Conservation (phyloP, 2,797 vertebrate genomes). For the Malurus splendens region DNA sequence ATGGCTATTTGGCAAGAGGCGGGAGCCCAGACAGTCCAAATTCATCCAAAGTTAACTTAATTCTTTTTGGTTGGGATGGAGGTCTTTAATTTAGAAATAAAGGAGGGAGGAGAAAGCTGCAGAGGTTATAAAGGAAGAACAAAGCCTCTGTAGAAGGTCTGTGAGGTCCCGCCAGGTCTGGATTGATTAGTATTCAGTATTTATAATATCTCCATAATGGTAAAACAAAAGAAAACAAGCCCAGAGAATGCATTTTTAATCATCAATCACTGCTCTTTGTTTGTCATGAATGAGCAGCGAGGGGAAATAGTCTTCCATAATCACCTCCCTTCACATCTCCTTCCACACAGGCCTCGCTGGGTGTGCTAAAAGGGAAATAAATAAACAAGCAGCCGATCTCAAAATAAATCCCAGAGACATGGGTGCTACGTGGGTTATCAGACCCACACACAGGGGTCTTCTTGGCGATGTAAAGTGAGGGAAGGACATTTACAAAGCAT, state of each 20-base stretch:
- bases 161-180: conserved; percentile 71
- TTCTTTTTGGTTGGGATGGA: neutral
- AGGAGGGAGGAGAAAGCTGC: neutral
- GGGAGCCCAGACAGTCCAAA: neutral
- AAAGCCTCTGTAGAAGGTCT: conserved; percentile 68
- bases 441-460: conserved; percentile 23
- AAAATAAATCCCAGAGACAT: conserved; percentile 71
- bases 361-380: conserved; percentile 76
- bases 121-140: conserved; percentile 32
- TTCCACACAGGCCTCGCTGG: conserved; percentile 66
- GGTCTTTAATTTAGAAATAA: conserved; percentile 1
- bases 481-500: neutral
- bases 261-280: conserved; percentile 85
- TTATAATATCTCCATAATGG: conserved; percentile 83
- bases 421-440: conserved; percentile 68
- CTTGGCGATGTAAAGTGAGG: neutral
- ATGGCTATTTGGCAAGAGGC: neutral
- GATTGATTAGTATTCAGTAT: conserved; percentile 82
- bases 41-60: neutral
- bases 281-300: conserved; percentile 79
- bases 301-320: conserved; percentile 80
- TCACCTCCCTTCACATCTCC: conserved; percentile 76
- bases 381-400: conserved; percentile 71
- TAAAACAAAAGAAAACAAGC: conserved; percentile 84
- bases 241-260: conserved; percentile 83